Percentiles rank a stretch among this genome's conserved stretches.
These are phyloP conservation scores for Euleptes europaea DNA, from an alignment of 2,113 vertebrate genomes.

Conservation along the genomic window DNA sequence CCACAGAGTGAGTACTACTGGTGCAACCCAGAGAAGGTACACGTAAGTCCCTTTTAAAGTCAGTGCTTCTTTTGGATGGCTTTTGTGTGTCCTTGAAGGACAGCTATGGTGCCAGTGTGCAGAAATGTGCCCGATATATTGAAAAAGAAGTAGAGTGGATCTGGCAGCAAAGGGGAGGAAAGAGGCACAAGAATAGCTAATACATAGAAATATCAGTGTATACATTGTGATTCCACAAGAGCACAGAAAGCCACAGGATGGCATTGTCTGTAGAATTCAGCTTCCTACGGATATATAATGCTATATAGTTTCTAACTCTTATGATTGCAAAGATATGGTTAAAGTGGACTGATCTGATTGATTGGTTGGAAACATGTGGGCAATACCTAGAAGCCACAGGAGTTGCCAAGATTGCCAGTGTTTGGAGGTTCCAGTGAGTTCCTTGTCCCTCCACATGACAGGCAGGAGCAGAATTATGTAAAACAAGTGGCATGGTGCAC, in stretches of 20 bases:
- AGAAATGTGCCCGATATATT: too few relatives aligned
- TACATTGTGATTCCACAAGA: background rate
- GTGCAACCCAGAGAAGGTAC: too few relatives aligned
- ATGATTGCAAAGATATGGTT: background rate
- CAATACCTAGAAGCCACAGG: background rate
- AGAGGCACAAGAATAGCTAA: background rate
- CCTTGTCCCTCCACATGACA: background rate
- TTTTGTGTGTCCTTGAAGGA: too few relatives aligned
- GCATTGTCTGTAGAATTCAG: background rate
- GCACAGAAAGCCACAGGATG: background rate
- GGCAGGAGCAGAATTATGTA: background rate
- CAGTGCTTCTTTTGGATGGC: too few relatives aligned
- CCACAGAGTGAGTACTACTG: too few relatives aligned
- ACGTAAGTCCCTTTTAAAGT: too few relatives aligned
- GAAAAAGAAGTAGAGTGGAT: background rate
- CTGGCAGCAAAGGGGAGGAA: background rate
- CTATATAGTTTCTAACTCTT: background rate
- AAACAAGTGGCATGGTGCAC: background rate
- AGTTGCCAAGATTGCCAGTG: background rate
- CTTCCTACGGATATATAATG: background rate
- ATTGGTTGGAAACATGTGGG: background rate
- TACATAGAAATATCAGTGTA: background rate
- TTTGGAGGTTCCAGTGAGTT: background rate
- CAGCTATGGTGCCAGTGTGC: too few relatives aligned
- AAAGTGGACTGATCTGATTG: background rate